Base-by-base conservation (phyloP, 1,140 invertebrate genomes). In the Pseudomyrmex dendroicus region DNA sequence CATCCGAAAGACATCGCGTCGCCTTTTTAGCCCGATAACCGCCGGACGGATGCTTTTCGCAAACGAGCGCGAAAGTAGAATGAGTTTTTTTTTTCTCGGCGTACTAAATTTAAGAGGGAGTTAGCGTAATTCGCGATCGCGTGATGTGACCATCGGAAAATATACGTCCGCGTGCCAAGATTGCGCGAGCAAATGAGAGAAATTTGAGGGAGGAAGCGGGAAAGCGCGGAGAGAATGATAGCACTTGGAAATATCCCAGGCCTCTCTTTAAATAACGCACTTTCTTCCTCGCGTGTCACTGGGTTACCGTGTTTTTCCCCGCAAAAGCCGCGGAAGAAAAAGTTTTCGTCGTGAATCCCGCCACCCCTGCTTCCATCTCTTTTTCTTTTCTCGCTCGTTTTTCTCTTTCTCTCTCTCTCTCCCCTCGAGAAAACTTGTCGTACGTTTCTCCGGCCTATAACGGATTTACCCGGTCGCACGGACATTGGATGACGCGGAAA, bases 221-320 rank as follows among this genome's bases (percentile, higher is more conserved):
- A 52, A 20, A 35, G 35, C 35, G 35, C 35, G 35, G 5, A 35
- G 35, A 35, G 35, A 35, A 35, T 35, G 35, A 44, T 17, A 17
- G 44, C 48, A 67, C 35, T 72, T 72, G 1, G 76, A 80, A 59
- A 72, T 56, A 72, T 72, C 76, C 12, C 76, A 54, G 20, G 76
- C 3, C 76, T 80, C 76, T 80, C 76, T 80, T 80, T 80, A 80
- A 80, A 61, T 80, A 72, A 80, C 76, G 76, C 76, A 72, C 76
- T 70, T 80, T 54, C 35, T 70, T 54, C 25, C 48, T 83, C 62
- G 72, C 73, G 73, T 83, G 82, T 83, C 82, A 83, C 62, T 83
- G 82, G 82, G 82, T 83, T 83, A 83, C 82, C 48, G 82, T 83
- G 82, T 83, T 83, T 83, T 83, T 25, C 61, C 61, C 61, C 73